Conservation (phyloP, 2,888 invertebrate species). For the Sesia bembeciformis region DNA sequence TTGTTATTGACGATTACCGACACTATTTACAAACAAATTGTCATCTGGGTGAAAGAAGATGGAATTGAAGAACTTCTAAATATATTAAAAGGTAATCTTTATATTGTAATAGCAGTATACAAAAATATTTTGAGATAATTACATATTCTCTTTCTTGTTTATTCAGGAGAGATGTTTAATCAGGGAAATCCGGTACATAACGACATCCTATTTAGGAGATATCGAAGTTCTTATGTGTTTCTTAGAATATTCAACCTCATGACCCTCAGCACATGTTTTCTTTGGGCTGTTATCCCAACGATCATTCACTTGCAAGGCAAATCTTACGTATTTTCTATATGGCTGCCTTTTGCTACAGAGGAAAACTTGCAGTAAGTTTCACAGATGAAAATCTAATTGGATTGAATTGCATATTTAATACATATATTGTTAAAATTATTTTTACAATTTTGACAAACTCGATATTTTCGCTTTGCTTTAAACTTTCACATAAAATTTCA, state of each 20-base stretch:
- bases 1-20: slow-evolving; percentile 38
- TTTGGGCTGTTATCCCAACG: slow-evolving; percentile 35
- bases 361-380: slow-evolving; percentile 31
- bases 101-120: background rate
- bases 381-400: too few species aligned
- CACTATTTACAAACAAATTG: slow-evolving; percentile 33
- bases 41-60: slow-evolving; percentile 25
- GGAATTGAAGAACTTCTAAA: slow-evolving; percentile 29
- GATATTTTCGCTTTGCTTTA: too few species aligned
- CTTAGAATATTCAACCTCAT: slow-evolving; percentile 24
- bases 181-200: slow-evolving; percentile 25
- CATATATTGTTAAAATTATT: too few species aligned
- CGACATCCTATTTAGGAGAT: slow-evolving; percentile 18
- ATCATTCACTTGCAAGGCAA: slow-evolving; percentile 29
- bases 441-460: too few species aligned
- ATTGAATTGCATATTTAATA: too few species aligned
- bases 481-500: too few species aligned
- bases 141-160: background rate
- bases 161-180: slow-evolving; percentile 29
- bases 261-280: slow-evolving; percentile 30
- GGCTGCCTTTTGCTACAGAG: slow-evolving; percentile 41
- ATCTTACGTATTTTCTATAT: slow-evolving; percentile 34
- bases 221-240: slow-evolving; percentile 18
- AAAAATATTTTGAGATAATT: too few species aligned
- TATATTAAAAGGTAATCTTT: slow-evolving; percentile 27